Evolutionary conservation across 2,888 invertebrate species (phyloP), one percentile per base, ranked within the genome.

Genomic region (Sarcophaga variegata): DNA sequence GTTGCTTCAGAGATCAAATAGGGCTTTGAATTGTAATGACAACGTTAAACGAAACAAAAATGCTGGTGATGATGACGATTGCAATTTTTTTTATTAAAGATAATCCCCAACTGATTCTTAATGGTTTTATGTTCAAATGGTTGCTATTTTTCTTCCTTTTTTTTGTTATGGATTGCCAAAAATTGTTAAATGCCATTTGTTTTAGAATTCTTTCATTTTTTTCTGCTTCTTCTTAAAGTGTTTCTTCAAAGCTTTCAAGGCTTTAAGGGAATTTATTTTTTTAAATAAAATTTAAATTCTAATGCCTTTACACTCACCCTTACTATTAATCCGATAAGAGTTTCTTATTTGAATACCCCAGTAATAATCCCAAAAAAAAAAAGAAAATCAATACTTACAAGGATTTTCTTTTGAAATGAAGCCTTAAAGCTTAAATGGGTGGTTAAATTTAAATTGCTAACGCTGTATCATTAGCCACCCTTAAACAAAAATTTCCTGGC

Each of bases 1-100:
- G 86, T 81, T 86, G 83, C 85, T 77, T 78, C 74, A 82, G 60
- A 72, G 86, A 72, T 83, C 76, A 86, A 83, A 76, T 83, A 86
- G 80, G 83, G 20, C 80, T 83, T 86, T 69, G 76, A 86, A 83
- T 77, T 71, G 79, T 83, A 83, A 86, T 72, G 80, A 77, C 54
- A 45, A 72, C 66, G 63, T 37, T 37, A 37, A 37, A 37, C 8
- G 37, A 37, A 37, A 37, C 37, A 37, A 10, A 37, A 37, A 70
- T 25, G 71, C 79, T 77, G 66, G 59, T 77, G 64, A 67, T 67
- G 78, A 79, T 75, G 64, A 67, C 47, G 75, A 47, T 79, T 54
- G 27, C 22, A 14, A 8, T 37, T 37, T 64, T 70, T 63, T 59
- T 20, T 10, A 20, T 14, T n/a, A 54, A 25, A 27, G 22, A 8